Percentiles rank a stretch among this genome's conserved stretches.
Evolutionary conservation across 35 echinoderm and acorn worm species (phyloP).

Genomic region (Holothuria glaberrima): DNA sequence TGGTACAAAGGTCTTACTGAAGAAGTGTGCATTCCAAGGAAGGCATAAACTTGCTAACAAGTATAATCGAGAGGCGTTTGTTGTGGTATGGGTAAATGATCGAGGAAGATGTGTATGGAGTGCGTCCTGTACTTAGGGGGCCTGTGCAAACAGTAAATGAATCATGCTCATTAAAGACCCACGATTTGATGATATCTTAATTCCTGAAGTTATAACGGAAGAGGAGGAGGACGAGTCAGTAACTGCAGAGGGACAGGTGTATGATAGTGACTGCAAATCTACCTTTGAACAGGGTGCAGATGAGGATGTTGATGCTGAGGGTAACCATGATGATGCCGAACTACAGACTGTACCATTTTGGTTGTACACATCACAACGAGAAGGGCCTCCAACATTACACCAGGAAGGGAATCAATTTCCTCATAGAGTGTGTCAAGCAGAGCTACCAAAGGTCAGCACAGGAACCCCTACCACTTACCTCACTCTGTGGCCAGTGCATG

Average conservation of each 20-base stretch:
- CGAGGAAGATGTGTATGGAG: slow-evolving; percentile 1
- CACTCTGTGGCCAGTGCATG: background rate
- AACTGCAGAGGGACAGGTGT: background rate
- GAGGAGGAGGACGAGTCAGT: background rate
- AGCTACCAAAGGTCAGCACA: slow-evolving; percentile 36
- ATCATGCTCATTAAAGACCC: slow-evolving; percentile 21
- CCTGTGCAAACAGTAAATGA: slow-evolving; percentile 11
- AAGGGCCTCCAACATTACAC: background rate
- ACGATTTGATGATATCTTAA: background rate
- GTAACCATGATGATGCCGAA: background rate
- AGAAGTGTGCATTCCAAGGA: slow-evolving; percentile 30
- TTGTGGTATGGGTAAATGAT: slow-evolving; percentile 10
- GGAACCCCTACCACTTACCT: slow-evolving; percentile 32
- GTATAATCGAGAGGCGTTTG: background rate
- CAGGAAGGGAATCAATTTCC: background rate
- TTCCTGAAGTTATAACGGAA: background rate
- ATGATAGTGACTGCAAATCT: background rate
- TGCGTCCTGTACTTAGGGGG: slow-evolving; percentile 12
- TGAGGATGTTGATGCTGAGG: background rate
- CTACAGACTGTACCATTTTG: background rate
- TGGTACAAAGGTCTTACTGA: slow-evolving; percentile 37
- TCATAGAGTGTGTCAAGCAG: background rate
- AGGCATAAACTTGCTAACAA: slow-evolving; percentile 45
- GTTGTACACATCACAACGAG: background rate
- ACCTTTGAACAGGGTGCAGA: background rate